Evolutionary conservation across 2,888 invertebrate genomes (phyloP), one percentile per base, ranked within the genome.

Genomic region (Agrotis clavis): DNA sequence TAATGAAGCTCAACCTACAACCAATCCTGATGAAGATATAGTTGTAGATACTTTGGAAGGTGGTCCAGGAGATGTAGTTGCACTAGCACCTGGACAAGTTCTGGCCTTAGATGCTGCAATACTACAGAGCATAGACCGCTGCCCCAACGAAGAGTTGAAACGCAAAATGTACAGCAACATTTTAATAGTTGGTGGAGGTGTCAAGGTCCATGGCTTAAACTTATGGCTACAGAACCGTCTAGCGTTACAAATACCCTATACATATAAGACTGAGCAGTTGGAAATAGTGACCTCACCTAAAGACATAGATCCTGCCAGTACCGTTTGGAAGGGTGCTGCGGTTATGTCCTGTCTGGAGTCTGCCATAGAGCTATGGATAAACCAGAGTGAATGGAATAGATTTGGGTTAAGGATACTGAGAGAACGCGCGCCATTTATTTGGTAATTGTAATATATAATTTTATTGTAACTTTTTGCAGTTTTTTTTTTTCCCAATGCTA

Each of bases 121-220:
- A 77, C 93, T 99, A 1, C 98, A 98, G 89, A 98, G 99, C 88
- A 99, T 99, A 82, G 99, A 99, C 88, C 97, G 98, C 86, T 99
- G 99, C 94, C 97, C 98, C 6, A 98, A 97, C 67, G 99, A 99
- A 83, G 99, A 99, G 84, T 93, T 99, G 71, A 99, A 99, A 92
- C 96, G 98, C 60, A 99, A 99, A 94, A 99, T 99, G 99, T 99
- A 99, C 91, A 98, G 98, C 70, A 98, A 98, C 87, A 98, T 99
- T 78, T 95, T 99, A 30, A 97, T 99, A 1, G 98, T 99, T 9
- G 99, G 99, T 9, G 99, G 99, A 4, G 99, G 99, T 2, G 98
- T 98, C 90, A 99, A 99, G 93, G 98, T 99, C 83, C 97, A 98
- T 65, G 99, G 96, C 0, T 97, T 99, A 60, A 97, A 98, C 30